These are phyloP conservation scores for Amazona guildingii DNA, from an alignment of 2,113 vertebrate genomes.

Conservation along the genomic window DNA sequence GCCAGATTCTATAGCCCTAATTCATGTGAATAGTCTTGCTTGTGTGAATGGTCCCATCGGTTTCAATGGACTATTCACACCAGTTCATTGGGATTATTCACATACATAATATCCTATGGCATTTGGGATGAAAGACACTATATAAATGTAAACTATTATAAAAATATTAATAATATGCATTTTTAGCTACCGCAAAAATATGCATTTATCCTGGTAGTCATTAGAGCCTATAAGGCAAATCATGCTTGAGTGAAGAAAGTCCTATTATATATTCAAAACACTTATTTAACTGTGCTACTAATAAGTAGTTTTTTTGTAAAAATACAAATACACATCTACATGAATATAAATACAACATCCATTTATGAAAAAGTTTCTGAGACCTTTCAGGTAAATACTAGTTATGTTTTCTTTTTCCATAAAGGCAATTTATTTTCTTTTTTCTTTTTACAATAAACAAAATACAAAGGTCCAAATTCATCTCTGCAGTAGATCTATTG, in stretches of 20 bases:
- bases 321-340: conserved; percentile 40
- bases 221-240: conserved; percentile 48
- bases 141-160: conserved; percentile 42
- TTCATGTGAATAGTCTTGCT: conserved; percentile 22
- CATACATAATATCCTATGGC: neutral
- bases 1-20: conserved; percentile 3
- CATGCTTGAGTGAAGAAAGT: conserved; percentile 20
- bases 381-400: conserved; percentile 40
- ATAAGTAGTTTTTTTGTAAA: conserved; percentile 48
- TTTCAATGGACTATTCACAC: conserved; percentile 61
- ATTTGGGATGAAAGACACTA: neutral
- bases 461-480: conserved; percentile 38
- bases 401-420: neutral
- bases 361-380: conserved; percentile 56
- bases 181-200: conserved; percentile 46
- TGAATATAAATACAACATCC: neutral
- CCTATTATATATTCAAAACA: conserved; percentile 36
- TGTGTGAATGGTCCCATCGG: neutral
- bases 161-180: conserved; percentile 61
- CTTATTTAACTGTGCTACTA: conserved; percentile 58
- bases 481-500: conserved; percentile 42
- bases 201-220: neutral
- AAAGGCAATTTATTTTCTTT: neutral
- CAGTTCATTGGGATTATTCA: conserved; percentile 61
- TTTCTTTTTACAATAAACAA: conserved; percentile 33